Evolutionary conservation across 1,140 invertebrate genomes (phyloP), one percentile per base, ranked within the genome.

Genomic region (Charaxes varanes): DNA sequence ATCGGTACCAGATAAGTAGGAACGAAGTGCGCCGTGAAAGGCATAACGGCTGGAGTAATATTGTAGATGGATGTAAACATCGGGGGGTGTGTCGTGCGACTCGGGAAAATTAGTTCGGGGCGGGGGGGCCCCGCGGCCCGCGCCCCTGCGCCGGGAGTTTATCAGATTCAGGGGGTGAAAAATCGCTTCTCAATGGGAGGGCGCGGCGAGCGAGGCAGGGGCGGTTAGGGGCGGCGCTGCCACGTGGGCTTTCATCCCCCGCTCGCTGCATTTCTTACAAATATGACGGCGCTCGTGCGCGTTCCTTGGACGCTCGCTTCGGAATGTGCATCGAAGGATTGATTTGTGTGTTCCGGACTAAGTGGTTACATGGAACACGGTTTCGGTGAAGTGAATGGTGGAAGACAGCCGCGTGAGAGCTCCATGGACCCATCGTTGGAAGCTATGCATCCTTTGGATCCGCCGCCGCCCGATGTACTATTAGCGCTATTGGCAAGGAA

Each of bases 401-500:
- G 68, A 35, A 62, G 54, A 49, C 60, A 62, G 37, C 44, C 37
- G 19, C 55, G 68, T 38, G 59, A 66, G 41, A 61, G 36, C 30
- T 56, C 60, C 42, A 73, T 74, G 70, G 77, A 66, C 50, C 57
- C 65, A 14, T 46, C 58, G 15, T 50, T 74, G 35, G 73, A 69
- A 26, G 48, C 69, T 43, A 62, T 82, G 76, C 76, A 81, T 44
- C 67, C 86, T 30, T 78, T 88, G 42, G 82, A 86, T 44, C 86
- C 87, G 68, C 85, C 86, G 13, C 78, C 85, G 36, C 86, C 93
- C n/a, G 93, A 95, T 65, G 91, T 95, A 28, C 85, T 95, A 14
- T 84, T 94, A 2, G 93, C 93, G 1, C 86, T 95, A 12, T 86
- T 95, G 22, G 92, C 93, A 8, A 89, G 93, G 63, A 96, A 95